A percentile compares a stretch with the other conserved stretches of the same genome.
Evolutionary conservation across 2,888 invertebrate species (phyloP).

Genomic region (Ennomos erosarius): DNA sequence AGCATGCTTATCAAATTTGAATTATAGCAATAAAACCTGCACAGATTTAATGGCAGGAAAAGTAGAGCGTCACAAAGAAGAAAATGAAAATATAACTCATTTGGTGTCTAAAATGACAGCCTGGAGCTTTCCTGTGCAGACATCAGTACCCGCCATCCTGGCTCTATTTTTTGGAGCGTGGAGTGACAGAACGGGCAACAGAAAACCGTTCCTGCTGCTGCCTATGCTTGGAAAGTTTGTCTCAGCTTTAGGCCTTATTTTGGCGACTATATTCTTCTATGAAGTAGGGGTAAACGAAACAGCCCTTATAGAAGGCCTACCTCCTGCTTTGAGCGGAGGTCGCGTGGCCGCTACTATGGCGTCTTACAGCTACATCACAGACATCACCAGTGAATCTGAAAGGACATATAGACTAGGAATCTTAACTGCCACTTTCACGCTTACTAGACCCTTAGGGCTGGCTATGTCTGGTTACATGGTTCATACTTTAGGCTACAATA

Average conservation of each 20-base stretch:
- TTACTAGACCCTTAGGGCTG: slow-evolving; percentile 81
- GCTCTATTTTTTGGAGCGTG: slow-evolving; percentile 86
- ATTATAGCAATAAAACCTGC: slow-evolving; percentile 83
- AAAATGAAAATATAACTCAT: slow-evolving; percentile 69
- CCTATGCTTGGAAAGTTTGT: slow-evolving; percentile 86
- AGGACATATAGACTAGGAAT: slow-evolving; percentile 87
- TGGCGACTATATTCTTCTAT: slow-evolving; percentile 85
- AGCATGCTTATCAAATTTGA: slow-evolving; percentile 84
- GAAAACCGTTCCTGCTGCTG: slow-evolving; percentile 85
- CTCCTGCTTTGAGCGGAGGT: slow-evolving; percentile 87
- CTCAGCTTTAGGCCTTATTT: slow-evolving; percentile 81
- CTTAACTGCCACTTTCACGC: slow-evolving; percentile 81
- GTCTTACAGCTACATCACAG: slow-evolving; percentile 87
- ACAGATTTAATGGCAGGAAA: slow-evolving; percentile 77
- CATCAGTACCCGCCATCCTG: slow-evolving; percentile 83
- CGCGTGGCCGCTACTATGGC: slow-evolving; percentile 86
- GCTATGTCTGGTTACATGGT: slow-evolving; percentile 84
- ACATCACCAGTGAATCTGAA: slow-evolving; percentile 85
- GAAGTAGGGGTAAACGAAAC: slow-evolving; percentile 83
- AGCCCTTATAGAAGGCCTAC: slow-evolving; percentile 83
- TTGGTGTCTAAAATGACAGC: slow-evolving; percentile 85
- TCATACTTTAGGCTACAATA: slow-evolving; percentile 76
- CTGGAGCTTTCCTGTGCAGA: slow-evolving; percentile 85
- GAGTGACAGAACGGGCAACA: slow-evolving; percentile 86
- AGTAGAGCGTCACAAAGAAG: slow-evolving; percentile 73